Percentiles rank a stretch among this genome's conserved stretches.
Conservation (phyloP, 2,888 invertebrate genomes). For the Pycnomerus fuliginosus region DNA sequence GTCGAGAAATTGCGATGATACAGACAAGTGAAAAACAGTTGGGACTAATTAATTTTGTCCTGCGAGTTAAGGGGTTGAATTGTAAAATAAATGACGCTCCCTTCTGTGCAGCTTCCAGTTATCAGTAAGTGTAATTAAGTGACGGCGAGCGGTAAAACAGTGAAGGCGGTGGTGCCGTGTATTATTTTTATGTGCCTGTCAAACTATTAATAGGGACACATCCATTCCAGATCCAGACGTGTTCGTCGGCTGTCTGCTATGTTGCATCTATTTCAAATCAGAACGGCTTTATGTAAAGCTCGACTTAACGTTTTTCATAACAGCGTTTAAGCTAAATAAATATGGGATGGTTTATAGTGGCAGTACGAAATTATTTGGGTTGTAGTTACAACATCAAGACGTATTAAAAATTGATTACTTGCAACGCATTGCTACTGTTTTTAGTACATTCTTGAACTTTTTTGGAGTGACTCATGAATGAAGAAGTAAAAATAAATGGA, state of each 20-base stretch:
- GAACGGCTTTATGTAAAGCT: conserved; percentile 10
- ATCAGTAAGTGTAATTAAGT: conserved; percentile 18
- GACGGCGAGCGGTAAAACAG: conserved; percentile 8
- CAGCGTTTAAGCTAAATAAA: conserved; percentile 13
- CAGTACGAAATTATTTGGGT: conserved; percentile 6
- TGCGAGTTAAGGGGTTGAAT: conserved; percentile 13
- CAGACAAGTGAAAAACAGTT: conserved; percentile 16
- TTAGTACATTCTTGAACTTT: too few species aligned
- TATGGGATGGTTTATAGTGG: conserved; percentile 15
- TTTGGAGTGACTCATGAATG: too few species aligned
- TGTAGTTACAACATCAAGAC: too few species aligned
- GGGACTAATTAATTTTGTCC: conserved; percentile 17
- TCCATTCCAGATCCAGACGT: conserved; percentile 26
- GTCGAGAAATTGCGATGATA: conserved; percentile 4
- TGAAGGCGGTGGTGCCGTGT: conserved; percentile 11
- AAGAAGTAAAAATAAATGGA: too few species aligned
- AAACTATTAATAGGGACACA: conserved; percentile 40
- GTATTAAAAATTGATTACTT: too few species aligned
- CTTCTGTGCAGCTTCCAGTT: conserved; percentile 6
- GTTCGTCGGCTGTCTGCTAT: conserved; percentile 14
- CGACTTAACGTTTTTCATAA: conserved; percentile 15
- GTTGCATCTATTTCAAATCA: conserved; percentile 16
- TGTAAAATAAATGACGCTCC: conserved; percentile 4
- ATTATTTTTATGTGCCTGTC: conserved; percentile 37
- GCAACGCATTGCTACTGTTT: too few species aligned